Percentiles rank a stretch among this genome's conserved stretches.
Evolutionary conservation across 2,888 invertebrate genomes (phyloP).

Genomic region (Torymus aiolomorphi): DNA sequence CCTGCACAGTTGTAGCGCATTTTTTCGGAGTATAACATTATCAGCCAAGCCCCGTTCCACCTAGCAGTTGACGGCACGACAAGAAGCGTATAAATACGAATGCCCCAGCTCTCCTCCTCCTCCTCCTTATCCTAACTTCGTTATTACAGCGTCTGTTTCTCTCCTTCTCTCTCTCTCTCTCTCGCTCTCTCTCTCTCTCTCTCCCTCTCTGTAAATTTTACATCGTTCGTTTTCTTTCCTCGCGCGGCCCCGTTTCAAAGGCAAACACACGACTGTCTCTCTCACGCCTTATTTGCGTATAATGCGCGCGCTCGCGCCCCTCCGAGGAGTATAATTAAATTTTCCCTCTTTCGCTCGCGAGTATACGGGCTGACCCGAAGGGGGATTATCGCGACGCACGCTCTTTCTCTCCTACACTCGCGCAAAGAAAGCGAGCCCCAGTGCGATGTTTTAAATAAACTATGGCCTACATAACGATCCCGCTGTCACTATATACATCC

Average conservation of each 20-base stretch:
- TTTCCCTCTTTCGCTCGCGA: background rate
- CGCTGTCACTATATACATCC: too few relatives aligned
- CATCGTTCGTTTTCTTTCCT: slow-evolving; percentile 7
- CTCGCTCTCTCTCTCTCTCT: background rate
- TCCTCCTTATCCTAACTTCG: too few relatives aligned
- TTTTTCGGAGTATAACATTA: too few relatives aligned
- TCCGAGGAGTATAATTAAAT: slow-evolving; percentile 28
- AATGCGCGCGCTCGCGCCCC: background rate
- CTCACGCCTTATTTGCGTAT: slow-evolving; percentile 2
- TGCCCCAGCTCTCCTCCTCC: too few relatives aligned
- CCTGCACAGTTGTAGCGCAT: too few relatives aligned
- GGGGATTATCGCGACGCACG: background rate
- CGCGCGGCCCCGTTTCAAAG: too few relatives aligned
- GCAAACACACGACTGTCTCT: background rate
- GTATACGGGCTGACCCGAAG: background rate
- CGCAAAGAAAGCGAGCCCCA: background rate
- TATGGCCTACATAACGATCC: slow-evolving; percentile 24
- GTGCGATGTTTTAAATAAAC: slow-evolving; percentile 44
- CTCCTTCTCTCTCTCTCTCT: background rate
- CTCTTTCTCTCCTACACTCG: too few relatives aligned
- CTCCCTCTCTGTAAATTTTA: slow-evolving; percentile 19
- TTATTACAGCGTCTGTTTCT: background rate
- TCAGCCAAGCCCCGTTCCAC: too few relatives aligned
- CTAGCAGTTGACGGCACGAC: too few relatives aligned
- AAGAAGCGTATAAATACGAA: too few relatives aligned